Evolutionary conservation across 2,113 vertebrate genomes (phyloP).

Genomic region (Austrofundulus limnaeus): DNA sequence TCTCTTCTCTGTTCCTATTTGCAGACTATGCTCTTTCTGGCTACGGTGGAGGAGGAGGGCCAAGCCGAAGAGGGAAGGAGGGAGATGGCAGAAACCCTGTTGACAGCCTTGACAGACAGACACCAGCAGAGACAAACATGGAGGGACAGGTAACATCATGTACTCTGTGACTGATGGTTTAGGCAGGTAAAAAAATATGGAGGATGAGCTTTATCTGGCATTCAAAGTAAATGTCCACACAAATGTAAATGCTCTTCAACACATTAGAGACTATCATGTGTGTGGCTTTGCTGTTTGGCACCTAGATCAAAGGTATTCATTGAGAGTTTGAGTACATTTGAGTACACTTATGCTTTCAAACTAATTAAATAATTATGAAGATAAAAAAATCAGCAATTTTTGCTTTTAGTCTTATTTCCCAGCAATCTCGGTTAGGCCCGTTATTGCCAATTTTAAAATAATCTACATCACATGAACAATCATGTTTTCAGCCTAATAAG

Average conservation of each 20-base stretch:
- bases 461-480: too few species aligned
- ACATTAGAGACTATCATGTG: neutral
- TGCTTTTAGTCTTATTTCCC: too few species aligned
- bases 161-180: conserved; percentile 24
- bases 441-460: too few species aligned
- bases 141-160: conserved; percentile 85
- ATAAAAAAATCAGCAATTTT: too few species aligned
- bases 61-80: conserved; percentile 78
- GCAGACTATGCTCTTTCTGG: conserved; percentile 86
- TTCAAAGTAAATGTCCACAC: conserved; percentile 7
- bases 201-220: neutral
- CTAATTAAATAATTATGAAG: too few species aligned
- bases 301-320: neutral
- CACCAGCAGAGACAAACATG: conserved; percentile 90
- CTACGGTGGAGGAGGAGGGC: conserved; percentile 75
- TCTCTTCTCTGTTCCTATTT: conserved; percentile 48
- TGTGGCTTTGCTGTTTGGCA: neutral
- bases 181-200: conserved; percentile 5
- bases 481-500: too few species aligned
- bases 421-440: too few species aligned
- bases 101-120: conserved; percentile 84
- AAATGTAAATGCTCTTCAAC: neutral
- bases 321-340: neutral
- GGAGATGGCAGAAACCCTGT: conserved; percentile 82
- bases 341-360: too few species aligned